phyloP scores from a whole-genome alignment of 2,113 vertebrate genomes.

The Ptilorrhoa leucosticta region DNA sequence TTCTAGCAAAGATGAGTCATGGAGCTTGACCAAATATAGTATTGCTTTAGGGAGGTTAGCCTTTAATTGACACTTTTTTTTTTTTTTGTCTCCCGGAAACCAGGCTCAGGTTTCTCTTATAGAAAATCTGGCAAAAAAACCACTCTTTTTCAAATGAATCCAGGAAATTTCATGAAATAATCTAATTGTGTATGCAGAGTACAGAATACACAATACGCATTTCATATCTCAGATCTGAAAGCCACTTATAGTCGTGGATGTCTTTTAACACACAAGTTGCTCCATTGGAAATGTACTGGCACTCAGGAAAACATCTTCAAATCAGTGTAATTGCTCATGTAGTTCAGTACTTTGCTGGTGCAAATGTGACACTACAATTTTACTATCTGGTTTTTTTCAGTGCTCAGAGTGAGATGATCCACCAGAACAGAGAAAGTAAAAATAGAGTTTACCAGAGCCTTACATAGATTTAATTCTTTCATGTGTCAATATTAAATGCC shows the following conservation, averaged over 20 bases:
- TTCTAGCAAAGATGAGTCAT: slow-evolving; percentile 76
- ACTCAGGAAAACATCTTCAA: neutral
- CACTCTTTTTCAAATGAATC: neutral
- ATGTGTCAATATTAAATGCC: neutral
- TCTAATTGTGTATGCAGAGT: neutral
- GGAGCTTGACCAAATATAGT: slow-evolving; percentile 32
- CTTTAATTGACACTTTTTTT: neutral
- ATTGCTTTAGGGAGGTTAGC: slow-evolving; percentile 34
- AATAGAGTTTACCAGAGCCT: neutral
- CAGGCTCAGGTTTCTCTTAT: neutral
- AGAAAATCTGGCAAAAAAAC: neutral
- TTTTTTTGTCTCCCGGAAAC: neutral
- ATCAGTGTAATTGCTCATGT: neutral
- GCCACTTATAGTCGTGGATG: neutral
- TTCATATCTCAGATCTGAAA: neutral
- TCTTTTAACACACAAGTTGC: neutral
- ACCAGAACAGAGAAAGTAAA: neutral
- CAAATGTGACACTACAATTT: neutral
- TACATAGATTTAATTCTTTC: neutral
- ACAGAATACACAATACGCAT: neutral
- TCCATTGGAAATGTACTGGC: neutral
- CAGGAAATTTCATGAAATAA: neutral
- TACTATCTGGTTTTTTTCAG: fast-evolving
- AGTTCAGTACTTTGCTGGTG: neutral
- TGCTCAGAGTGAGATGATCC: neutral